phyloP scores from a whole-genome alignment of 2,888 invertebrate genomes.

The Caradrina clavipalpis region DNA sequence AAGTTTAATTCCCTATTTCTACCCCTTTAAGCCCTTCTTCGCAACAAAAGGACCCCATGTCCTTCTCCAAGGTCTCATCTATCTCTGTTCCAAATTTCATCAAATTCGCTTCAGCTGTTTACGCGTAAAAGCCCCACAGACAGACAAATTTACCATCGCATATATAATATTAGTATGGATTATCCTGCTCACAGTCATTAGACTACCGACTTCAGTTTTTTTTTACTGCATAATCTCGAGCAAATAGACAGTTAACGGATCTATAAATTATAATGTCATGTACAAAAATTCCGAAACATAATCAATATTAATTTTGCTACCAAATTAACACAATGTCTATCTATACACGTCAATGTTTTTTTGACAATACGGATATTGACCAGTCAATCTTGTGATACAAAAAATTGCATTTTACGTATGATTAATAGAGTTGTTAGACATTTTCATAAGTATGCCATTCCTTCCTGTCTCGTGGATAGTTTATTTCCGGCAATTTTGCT shows the following conservation, averaged over 20 bases:
- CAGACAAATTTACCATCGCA: too few species aligned
- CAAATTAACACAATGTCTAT: slow-evolving; percentile 21
- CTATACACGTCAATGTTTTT: slow-evolving; percentile 35
- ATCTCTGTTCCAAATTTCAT: too few species aligned
- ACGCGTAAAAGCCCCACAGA: too few species aligned
- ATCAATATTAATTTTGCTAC: slow-evolving; percentile 41
- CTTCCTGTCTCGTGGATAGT: slow-evolving; percentile 41
- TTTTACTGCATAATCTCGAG: background rate
- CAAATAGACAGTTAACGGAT: background rate
- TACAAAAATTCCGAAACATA: slow-evolving; percentile 31
- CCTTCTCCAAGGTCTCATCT: too few species aligned
- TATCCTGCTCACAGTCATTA: too few species aligned
- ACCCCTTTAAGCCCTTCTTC: too few species aligned
- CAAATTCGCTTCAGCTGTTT: too few species aligned
- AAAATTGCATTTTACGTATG: slow-evolving; percentile 38
- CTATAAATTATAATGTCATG: background rate
- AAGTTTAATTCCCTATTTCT: too few species aligned
- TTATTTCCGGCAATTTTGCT: slow-evolving; percentile 50
- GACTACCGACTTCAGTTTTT: background rate
- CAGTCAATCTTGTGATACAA: slow-evolving; percentile 40
- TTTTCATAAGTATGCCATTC: slow-evolving; percentile 47
- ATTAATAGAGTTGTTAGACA: slow-evolving; percentile 47
- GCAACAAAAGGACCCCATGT: too few species aligned
- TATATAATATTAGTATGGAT: too few species aligned
- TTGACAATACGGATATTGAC: slow-evolving; percentile 49